A percentile compares a stretch with the other conserved stretches of the same genome.
Conservation (phyloP, 2,888 invertebrate species). For the Cyrtodaria siliqua region DNA sequence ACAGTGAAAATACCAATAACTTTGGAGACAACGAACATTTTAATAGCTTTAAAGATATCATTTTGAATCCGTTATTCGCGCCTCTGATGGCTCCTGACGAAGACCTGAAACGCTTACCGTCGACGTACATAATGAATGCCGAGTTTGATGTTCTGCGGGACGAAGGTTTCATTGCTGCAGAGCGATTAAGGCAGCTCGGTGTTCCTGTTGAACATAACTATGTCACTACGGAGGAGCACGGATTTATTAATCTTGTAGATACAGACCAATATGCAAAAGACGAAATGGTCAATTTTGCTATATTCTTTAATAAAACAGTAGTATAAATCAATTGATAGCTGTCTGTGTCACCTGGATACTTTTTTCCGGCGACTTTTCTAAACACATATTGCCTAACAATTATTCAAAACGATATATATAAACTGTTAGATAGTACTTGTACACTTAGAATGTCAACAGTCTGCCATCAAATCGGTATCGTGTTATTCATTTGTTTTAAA, state of each 20-base stretch:
- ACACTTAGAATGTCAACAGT: too few relatives aligned
- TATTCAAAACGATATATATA: too few relatives aligned
- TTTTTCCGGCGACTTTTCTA: too few relatives aligned
- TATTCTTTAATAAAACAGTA: constrained; percentile 41
- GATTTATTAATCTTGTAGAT: constrained; percentile 47
- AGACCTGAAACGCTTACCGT: constrained; percentile 52
- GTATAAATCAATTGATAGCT: too few relatives aligned
- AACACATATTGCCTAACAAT: too few relatives aligned
- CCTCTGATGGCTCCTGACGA: constrained; percentile 63
- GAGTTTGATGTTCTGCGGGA: constrained; percentile 67
- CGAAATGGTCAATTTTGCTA: constrained; percentile 36
- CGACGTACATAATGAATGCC: constrained; percentile 60
- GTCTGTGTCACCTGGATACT: too few relatives aligned
- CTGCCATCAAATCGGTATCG: too few relatives aligned
- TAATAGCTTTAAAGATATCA: not conserved
- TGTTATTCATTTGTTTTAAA: too few relatives aligned
- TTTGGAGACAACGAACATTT: too few relatives aligned
- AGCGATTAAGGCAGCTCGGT: constrained; percentile 50
- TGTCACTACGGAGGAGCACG: constrained; percentile 60
- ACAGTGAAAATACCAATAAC: constrained; percentile 27
- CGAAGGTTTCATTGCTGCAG: constrained; percentile 64
- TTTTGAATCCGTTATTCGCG: constrained; percentile 57
- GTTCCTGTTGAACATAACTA: constrained; percentile 52
- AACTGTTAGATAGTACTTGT: too few relatives aligned
- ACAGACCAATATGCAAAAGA: constrained; percentile 29